These are phyloP conservation scores for Drosophila nr. medialis DNA, from an alignment of 2,888 invertebrate species.

Conservation along the genomic window DNA sequence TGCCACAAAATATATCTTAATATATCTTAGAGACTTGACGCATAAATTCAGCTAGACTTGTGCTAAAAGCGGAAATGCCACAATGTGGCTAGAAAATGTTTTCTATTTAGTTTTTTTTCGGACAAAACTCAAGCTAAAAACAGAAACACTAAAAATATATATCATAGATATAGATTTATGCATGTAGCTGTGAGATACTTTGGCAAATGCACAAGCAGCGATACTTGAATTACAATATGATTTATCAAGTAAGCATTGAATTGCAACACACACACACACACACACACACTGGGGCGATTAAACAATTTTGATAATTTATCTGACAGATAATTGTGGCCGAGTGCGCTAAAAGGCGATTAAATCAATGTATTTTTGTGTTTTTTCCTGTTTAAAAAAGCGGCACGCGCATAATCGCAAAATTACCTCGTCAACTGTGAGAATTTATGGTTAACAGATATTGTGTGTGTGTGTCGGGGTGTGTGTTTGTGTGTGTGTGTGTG, in stretches of 20 bases:
- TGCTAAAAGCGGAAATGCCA: constrained; percentile 28
- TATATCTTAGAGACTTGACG: neutral
- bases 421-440: constrained; percentile 46
- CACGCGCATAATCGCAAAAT: constrained; percentile 42
- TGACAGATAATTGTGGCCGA: constrained; percentile 60
- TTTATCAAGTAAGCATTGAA: constrained; percentile 23
- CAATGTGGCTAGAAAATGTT: constrained; percentile 4
- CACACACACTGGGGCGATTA: constrained; percentile 38
- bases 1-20: neutral
- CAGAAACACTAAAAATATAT: constrained; percentile 36
- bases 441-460: constrained; percentile 60
- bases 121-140: constrained; percentile 48
- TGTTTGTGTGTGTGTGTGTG: neutral
- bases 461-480: neutral
- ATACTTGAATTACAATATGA: constrained; percentile 15
- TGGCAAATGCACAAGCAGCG: constrained; percentile 23
- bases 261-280: neutral
- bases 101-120: neutral
- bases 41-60: neutral
- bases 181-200: constrained; percentile 43
- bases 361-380: constrained; percentile 45
- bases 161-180: neutral
- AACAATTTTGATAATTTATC: constrained; percentile 65
- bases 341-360: constrained; percentile 49
- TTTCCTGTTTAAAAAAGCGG: constrained; percentile 24